Base-by-base conservation (phyloP, 2,797 vertebrate species). In the Brachyalestes nurse region DNA sequence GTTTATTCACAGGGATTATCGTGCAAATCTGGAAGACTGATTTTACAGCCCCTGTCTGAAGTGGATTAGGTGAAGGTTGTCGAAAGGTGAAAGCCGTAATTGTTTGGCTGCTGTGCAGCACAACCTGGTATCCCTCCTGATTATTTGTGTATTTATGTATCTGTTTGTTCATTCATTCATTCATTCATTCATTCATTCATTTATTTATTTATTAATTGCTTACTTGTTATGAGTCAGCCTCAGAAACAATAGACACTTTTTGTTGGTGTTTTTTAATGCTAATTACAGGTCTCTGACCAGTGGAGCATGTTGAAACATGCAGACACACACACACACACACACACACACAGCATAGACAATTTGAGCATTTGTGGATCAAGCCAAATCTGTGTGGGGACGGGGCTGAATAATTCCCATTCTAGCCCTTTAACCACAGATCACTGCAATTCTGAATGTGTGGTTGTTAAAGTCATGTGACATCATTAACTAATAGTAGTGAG, bases 1-100 rank as follows among this genome's bases (percentile, higher is more conserved):
- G 88, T 92, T 90, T 87, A 92, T 91, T 92, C 88, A 76, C 80
- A 77, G 80, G 90, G 91, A 93, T 93, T 92, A 92, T 88, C 86
- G 60, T 87, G 82, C 80, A 86, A 89, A 90, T 90, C 86, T 89
- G 85, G 85, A 83, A 88, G 60, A 88, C 88, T 89, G 75, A 76
- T 84, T 87, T 77, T 87, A 69, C 67, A 16, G 58, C 58, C 58
- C n/a, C 82, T 83, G 62, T 90, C 89, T 87, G 88, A 81, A 49
- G 85, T 79, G 90, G 91, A 92, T 93, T 90, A 92, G 60, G 75
- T 88, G 87, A 93, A 92, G 91, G 73, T 91, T 88, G 90, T 83
- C 78, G 71, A 8, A 85, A 89, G 89, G 88, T 89, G 86, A 82
- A 79, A 87, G 86, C n/a, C 66, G 79, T 47, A 72, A 45, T 77